A percentile compares a stretch with the other conserved stretches of the same genome.
Evolutionary conservation across 2,797 vertebrate genomes (phyloP).

Genomic region (Galago senegalensis): DNA sequence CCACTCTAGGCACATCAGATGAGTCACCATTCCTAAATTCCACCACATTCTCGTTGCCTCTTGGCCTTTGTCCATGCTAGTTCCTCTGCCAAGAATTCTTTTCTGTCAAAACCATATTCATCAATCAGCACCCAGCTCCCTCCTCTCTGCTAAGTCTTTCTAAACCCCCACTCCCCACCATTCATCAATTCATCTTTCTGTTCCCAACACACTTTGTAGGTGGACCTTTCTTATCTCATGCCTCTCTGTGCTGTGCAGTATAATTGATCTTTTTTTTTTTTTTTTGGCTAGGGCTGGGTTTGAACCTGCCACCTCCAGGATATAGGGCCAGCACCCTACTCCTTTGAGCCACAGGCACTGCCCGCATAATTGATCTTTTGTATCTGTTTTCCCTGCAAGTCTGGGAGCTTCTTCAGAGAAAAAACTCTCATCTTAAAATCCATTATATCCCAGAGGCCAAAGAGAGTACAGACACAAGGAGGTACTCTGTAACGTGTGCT

Average conservation of each 20-base stretch:
- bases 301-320: too few species aligned
- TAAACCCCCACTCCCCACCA: not conserved
- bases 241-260: not conserved
- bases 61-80: not conserved
- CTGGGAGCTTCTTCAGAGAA: conserved; percentile 31
- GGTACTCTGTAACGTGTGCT: not conserved
- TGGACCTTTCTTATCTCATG: not conserved
- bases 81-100: not conserved
- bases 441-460: not conserved
- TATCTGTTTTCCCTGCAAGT: not conserved
- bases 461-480: not conserved
- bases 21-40: not conserved
- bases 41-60: not conserved
- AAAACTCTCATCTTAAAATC: conserved; percentile 33
- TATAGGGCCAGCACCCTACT: too few species aligned
- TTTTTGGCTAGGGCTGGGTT: too few species aligned
- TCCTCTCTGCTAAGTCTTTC: not conserved
- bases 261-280: not conserved
- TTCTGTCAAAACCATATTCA: not conserved
- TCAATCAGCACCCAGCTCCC: not conserved
- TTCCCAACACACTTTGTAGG: not conserved
- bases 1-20: not conserved
- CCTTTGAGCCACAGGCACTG: too few species aligned
- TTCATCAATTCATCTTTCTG: not conserved
- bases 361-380: not conserved